A percentile compares a stretch with the other conserved stretches of the same genome.
Conservation (phyloP, 1,140 invertebrate genomes). For the Zophobas morio region DNA sequence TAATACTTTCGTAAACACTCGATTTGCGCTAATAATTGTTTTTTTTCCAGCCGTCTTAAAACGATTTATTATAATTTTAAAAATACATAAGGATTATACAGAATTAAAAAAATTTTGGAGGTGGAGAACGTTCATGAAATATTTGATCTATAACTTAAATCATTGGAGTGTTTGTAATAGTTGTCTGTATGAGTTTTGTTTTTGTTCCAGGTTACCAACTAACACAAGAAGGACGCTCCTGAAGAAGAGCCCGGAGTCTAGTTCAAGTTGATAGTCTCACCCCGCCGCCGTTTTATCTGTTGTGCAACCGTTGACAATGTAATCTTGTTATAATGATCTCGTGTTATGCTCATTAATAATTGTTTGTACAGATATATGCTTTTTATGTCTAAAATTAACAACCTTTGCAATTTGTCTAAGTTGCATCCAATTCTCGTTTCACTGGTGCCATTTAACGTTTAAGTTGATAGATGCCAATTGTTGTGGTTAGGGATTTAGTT, state of each 20-base stretch:
- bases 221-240: conserved; percentile 36
- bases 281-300: conserved; percentile 55
- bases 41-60: no score
- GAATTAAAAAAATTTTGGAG: no score
- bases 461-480: conserved; percentile 40
- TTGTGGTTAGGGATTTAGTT: conserved; percentile 34
- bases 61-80: no score
- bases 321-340: conserved; percentile 64
- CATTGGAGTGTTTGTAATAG: not conserved
- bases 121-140: no score
- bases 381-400: conserved; percentile 53
- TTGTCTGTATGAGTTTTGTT: conserved; percentile 41
- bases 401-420: conserved; percentile 39
- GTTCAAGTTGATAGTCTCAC: conserved; percentile 47
- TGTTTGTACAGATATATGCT: conserved; percentile 64
- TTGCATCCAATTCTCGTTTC: conserved; percentile 52
- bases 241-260: conserved; percentile 45
- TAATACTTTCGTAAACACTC: no score
- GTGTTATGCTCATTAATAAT: conserved; percentile 64
- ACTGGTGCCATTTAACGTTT: conserved; percentile 55
- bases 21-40: no score
- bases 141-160: conserved; percentile 1
- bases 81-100: no score
- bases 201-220: conserved; percentile 49
- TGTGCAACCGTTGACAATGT: conserved; percentile 61